Conservation (phyloP, 2,888 invertebrate genomes). For the Drosophila mercatorum region DNA sequence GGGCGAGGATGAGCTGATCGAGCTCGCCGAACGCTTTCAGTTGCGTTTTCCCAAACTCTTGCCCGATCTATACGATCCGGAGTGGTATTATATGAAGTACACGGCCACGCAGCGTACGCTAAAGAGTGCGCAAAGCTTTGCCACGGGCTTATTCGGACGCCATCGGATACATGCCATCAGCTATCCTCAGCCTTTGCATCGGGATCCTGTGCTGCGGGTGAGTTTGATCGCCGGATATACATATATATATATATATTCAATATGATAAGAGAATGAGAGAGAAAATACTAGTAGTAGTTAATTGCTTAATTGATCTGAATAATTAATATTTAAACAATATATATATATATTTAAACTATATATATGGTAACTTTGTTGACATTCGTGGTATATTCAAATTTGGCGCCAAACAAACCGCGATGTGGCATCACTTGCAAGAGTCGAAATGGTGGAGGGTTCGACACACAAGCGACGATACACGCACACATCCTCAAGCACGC, state of each 20-base stretch:
- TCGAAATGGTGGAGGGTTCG: conserved; percentile 6
- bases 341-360: too few species aligned
- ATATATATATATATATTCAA: background rate
- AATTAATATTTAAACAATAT: too few species aligned
- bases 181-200: conserved; percentile 88
- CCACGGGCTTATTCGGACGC: conserved; percentile 90
- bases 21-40: conserved; percentile 90
- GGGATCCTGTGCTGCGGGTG: conserved; percentile 89
- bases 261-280: background rate
- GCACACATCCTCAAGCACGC: conserved; percentile 19
- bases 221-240: conserved; percentile 61
- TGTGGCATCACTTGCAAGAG: conserved; percentile 16
- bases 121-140: conserved; percentile 91
- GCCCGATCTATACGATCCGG: conserved; percentile 86
- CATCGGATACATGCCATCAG: conserved; percentile 87
- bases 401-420: background rate
- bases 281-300: too few species aligned
- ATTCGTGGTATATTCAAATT: conserved; percentile 8
- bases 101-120: conserved; percentile 91
- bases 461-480: conserved; percentile 13
- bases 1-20: conserved; percentile 90
- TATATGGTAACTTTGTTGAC: too few species aligned
- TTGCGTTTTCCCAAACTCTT: conserved; percentile 89
- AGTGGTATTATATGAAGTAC: conserved; percentile 88
- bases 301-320: too few species aligned